phyloP scores from a whole-genome alignment of 2,888 invertebrate genomes.

The Myopa testacea region DNA sequence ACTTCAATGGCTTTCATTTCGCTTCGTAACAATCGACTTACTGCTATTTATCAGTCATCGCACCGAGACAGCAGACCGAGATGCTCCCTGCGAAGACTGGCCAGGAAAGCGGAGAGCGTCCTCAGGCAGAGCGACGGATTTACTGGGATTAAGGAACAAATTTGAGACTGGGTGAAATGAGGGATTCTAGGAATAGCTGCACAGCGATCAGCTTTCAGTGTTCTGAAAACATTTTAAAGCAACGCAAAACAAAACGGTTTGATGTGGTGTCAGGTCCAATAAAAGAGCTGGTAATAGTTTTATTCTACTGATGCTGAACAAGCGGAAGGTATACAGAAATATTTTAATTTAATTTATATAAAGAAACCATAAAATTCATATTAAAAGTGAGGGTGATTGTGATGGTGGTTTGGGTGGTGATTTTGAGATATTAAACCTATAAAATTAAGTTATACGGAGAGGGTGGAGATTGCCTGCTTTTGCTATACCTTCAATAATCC shows the following conservation, averaged over 20 bases:
- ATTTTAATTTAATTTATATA: too few species aligned
- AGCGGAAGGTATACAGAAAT: too few species aligned
- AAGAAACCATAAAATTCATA: too few species aligned
- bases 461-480: too few species aligned
- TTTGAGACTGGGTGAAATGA: neutral
- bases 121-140: slow-evolving; percentile 44
- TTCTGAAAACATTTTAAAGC: neutral
- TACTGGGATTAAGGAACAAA: slow-evolving; percentile 55
- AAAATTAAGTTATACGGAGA: too few species aligned
- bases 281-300: too few species aligned
- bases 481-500: too few species aligned
- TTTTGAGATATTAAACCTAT: too few species aligned
- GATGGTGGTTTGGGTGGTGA: too few species aligned
- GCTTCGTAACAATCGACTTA: slow-evolving; percentile 46
- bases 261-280: neutral
- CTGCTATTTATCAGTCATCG: slow-evolving; percentile 50
- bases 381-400: too few species aligned
- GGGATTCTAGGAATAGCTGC: neutral
- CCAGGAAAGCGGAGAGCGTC: neutral
- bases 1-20: slow-evolving; percentile 43
- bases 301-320: too few species aligned
- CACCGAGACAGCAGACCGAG: slow-evolving; percentile 22
- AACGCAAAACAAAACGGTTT: neutral
- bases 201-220: neutral
- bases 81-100: slow-evolving; percentile 9